Evolutionary conservation across 2,797 vertebrate genomes (phyloP), one percentile per base, ranked within the genome.

Genomic region (Eidolon dupreanum): DNA sequence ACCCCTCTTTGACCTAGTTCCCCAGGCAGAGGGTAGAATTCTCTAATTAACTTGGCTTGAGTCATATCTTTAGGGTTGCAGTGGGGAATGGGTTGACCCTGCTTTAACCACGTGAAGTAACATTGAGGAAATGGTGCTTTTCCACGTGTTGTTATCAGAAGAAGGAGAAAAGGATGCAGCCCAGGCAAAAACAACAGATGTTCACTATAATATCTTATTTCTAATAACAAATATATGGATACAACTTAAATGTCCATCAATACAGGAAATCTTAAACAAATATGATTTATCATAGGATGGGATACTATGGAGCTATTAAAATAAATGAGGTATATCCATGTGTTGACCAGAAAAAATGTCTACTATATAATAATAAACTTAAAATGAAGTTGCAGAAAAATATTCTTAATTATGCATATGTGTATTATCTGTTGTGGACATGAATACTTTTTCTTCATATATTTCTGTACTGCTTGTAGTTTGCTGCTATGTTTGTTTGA

Each of bases 401-500:
- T 71, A n/a, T 63, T 86, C n/a, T 75, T 70, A 91, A 61, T 91
- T 65, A 77, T 33, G 5, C 75, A 10, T 43, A 36, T 93, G 22
- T 90, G 33, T 74, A 3, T 74, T 24, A 43, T 88, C 51, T 36
- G 9, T 93, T 90, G 73, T 36, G 13, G 36, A n/a, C 71, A 8
- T 89, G 63, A 77, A 78, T 66, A 61, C 24, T 79, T 90, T 86
- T 78, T 86, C 55, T 73, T 85, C 20, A 19, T 73, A 5, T 82
- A 55, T 85, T 89, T 81, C 87, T 90, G 26, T 93, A 20, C 24
- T 59, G 43, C n/a, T 75, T 90, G 61, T 90, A 41, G 12, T 81
- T 59, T 86, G 46, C 46, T 93, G 6, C 68, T 86, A 13, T 33
- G 10, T 78, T 74, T 78, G 31, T 68, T 83, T 75, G 22, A 77